Evolutionary conservation across 2,797 vertebrate species (phyloP), one percentile per base, ranked within the genome.

Genomic region (Poeciliopsis paucimaculata): DNA sequence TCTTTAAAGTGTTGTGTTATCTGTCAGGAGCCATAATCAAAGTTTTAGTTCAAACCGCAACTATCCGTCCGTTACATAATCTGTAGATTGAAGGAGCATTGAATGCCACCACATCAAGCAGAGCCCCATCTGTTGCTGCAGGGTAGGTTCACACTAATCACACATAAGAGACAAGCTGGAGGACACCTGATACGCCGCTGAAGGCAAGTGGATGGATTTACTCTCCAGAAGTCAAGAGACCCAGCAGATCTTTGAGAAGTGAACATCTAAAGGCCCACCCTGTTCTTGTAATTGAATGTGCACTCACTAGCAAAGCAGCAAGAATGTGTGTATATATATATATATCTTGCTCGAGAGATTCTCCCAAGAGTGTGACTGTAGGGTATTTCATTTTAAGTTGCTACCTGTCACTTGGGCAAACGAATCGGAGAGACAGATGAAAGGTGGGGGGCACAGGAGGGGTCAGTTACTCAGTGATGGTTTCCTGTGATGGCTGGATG

Each of bases 381-480:
- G 83, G 90, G 88, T 80, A 84, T 92, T 95, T 94, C 88, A 94
- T 95, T 94, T 93, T 92, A 94, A 88, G 89, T 94, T 91, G 88
- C 88, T 88, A 86, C 92, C 90, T 92, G 92, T 93, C 93, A 95
- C 91, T 92, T 88, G 84, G 77, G 88, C 89, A 91, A 91, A 93
- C 90, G 93, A 94, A 95, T 95, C 94, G 91, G 90, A 93, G 86
- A 90, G 93, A 95, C 93, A 93, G 93, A 95, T 93, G 93, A 95
- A 95, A 94, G 92, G 92, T 93, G 87, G 82, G 91, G 90, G 90
- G 76, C 83, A 79, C 88, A 75, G 82, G 88, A 89, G 86, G 87
- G 94, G 93, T 94, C 92, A 93, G 88, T 80, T 88, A 81, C 88
- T 93, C 91, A 88, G 86, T 89, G 91, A 93, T 93, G 84, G 90